Conservation (phyloP, 2,113 vertebrate species). For the Phyllostomus hastatus region DNA sequence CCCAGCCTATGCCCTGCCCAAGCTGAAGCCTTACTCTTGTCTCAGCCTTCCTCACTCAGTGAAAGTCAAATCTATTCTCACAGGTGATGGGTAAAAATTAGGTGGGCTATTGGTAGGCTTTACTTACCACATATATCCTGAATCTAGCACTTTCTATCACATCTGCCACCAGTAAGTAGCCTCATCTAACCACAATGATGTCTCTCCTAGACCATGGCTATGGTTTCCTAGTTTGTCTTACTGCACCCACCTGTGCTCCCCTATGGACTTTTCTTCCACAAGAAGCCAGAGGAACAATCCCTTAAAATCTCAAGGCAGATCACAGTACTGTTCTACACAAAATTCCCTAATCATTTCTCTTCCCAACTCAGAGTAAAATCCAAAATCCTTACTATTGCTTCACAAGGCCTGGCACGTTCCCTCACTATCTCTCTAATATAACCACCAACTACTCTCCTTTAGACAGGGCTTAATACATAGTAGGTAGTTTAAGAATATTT, state of each 20-base stretch:
- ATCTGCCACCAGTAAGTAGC: background rate
- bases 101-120: background rate
- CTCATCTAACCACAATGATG: background rate
- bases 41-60: background rate
- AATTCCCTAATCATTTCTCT: background rate
- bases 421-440: background rate
- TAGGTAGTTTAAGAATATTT: background rate
- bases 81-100: background rate
- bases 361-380: background rate
- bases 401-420: background rate
- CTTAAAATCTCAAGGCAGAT: background rate
- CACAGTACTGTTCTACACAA: background rate
- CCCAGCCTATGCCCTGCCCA: accelerated
- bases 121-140: background rate
- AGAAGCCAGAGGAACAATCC: background rate
- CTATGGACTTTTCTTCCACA: background rate
- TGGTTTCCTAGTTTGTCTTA: background rate
- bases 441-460: background rate
- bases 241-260: background rate
- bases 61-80: background rate
- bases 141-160: background rate
- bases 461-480: background rate
- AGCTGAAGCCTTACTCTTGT: background rate
- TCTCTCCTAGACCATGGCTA: background rate
- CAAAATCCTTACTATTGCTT: background rate